Evolutionary conservation across 2,113 vertebrate genomes (phyloP), one percentile per base, ranked within the genome.

Genomic region (Sylvietta virens): DNA sequence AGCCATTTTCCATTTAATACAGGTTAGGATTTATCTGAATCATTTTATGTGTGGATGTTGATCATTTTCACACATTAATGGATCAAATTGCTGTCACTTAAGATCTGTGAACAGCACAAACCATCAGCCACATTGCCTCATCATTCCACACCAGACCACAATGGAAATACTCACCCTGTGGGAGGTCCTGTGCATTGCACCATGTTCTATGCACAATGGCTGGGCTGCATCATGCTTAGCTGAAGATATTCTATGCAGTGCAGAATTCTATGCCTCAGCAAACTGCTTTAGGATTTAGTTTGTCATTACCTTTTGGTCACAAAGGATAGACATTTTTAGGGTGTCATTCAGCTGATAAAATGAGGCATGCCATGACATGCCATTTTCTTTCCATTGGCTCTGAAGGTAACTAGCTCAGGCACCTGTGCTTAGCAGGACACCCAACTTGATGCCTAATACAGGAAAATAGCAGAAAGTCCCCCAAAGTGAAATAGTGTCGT

Each of bases 131-230:
- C 31, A 7, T 48, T 74, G 7, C 13, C 42, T 31, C 16, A 45
- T 20, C 31, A 58, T 40, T 31, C 20, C 23, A 27, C 27, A 67
- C 6, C 9, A 71, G 2, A 78, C 1, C 17, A 57, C 15, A 65
- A 20, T 12, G 4, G 26, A 83, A 89, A 87, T 40, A 61, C 14
- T 48, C 42, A 42, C 15, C 4, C 7, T 14, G 1, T 22, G 14
- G 31, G 9, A 66, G 6, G 3, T 61, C 8, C 26, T 51, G 14
- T 47, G 28, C 2, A 0, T 50, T 50, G 17, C 30, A 27, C 13
- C 20, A 6, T 2, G 4, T 21, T 69, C 62, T 67, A 12, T 0
- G 3, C 21, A 8, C 23, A 37, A 6, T 5, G 48, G 7, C 24
- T 37, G 60, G 6, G 8, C 15, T 57, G 47, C 31, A 20, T 31